phyloP scores from a whole-genome alignment of 2,888 invertebrate species.

The Volucella zonaria region DNA sequence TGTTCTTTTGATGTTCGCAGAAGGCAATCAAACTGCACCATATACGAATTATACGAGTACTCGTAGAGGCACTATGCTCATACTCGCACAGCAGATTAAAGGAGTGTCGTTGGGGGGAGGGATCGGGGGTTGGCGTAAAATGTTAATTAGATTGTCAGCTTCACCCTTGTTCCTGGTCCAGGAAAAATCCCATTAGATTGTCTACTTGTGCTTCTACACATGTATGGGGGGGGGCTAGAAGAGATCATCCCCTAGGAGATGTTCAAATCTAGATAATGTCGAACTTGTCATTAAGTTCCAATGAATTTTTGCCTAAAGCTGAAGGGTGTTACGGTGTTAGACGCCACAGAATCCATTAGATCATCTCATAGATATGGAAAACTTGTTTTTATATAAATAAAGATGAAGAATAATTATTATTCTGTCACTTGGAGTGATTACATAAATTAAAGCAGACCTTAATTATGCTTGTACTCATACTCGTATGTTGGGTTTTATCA shows the following conservation, averaged over 20 bases:
- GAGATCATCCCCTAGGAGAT: slow-evolving; percentile 43
- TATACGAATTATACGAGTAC: background rate
- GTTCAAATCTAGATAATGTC: slow-evolving; percentile 69
- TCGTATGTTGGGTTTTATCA: background rate
- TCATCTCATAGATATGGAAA: slow-evolving; percentile 70
- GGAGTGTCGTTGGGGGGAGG: slow-evolving; percentile 15
- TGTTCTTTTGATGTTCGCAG: slow-evolving; percentile 54
- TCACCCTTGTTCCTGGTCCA: background rate
- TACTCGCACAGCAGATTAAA: slow-evolving; percentile 29
- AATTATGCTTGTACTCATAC: slow-evolving; percentile 49
- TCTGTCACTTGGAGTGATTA: slow-evolving; percentile 71
- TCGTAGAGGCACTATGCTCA: background rate
- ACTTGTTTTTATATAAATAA: slow-evolving; percentile 70
- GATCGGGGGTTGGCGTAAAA: slow-evolving; percentile 37
- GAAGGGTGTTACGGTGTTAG: slow-evolving; percentile 6
- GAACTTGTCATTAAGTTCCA: slow-evolving; percentile 71
- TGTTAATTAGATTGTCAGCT: slow-evolving; percentile 70
- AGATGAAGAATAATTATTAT: slow-evolving; percentile 71
- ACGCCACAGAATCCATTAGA: slow-evolving; percentile 59
- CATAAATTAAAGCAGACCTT: slow-evolving; percentile 60
- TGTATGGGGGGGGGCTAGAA: background rate
- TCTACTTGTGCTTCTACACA: slow-evolving; percentile 9
- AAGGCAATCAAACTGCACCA: slow-evolving; percentile 56
- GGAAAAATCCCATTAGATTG: slow-evolving; percentile 36
- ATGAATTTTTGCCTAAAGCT: slow-evolving; percentile 34